phyloP scores from a whole-genome alignment of 1,140 invertebrate species.

The Octopus bimaculoides region DNA sequence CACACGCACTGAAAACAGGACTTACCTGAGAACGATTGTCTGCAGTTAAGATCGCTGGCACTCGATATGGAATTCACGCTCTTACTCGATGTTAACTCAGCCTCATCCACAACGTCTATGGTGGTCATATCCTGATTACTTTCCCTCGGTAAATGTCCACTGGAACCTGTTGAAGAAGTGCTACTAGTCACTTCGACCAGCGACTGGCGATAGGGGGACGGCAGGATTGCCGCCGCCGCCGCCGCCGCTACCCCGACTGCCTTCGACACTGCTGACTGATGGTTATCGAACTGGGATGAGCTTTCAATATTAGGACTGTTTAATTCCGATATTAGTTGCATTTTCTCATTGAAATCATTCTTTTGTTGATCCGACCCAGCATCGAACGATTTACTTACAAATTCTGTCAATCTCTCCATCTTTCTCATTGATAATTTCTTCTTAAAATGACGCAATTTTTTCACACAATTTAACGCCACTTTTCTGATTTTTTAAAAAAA shows the following conservation, averaged over 20 bases:
- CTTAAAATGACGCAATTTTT: too few species aligned
- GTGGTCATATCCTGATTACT: slow-evolving; percentile 8
- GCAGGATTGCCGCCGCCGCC: neutral
- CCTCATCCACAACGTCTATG: neutral
- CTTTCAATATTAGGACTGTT: neutral
- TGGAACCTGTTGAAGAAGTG: neutral
- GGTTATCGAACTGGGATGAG: neutral
- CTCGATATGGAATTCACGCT: neutral
- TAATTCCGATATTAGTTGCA: neutral
- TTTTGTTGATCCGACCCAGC: neutral
- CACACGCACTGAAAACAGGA: neutral
- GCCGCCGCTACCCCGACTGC: neutral
- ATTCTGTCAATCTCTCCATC: slow-evolving; percentile 27
- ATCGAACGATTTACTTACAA: slow-evolving; percentile 30
- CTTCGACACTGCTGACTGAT: neutral
- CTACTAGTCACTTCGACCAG: neutral
- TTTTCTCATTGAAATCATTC: neutral
- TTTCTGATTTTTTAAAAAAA: too few species aligned
- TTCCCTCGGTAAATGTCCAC: neutral
- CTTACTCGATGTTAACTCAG: neutral
- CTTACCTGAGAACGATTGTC: slow-evolving; percentile 2
- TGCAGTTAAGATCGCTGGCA: neutral
- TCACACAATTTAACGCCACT: too few species aligned
- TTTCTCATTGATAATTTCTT: neutral
- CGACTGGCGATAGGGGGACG: too few species aligned